Evolutionary conservation across 2,888 invertebrate species (phyloP).

Genomic region (Monopis laevigella): DNA sequence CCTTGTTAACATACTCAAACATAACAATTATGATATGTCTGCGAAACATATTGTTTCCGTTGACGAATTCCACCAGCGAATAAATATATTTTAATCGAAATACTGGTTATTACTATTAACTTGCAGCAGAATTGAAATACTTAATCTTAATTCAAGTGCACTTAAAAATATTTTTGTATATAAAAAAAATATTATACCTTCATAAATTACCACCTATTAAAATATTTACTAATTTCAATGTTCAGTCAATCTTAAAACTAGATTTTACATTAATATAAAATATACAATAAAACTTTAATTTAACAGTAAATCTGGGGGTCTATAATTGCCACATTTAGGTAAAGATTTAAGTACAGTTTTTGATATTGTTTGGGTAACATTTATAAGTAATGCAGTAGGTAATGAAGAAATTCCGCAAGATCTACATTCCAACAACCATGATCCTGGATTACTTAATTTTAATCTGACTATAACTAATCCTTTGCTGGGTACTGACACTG

Average conservation of each 20-base stretch:
- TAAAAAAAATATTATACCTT: too few relatives aligned
- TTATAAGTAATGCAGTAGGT: constrained; percentile 55
- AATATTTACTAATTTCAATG: background rate
- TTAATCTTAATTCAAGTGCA: too few relatives aligned
- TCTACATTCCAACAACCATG: constrained; percentile 55
- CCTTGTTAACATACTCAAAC: too few relatives aligned
- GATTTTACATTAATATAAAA: background rate
- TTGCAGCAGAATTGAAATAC: too few relatives aligned
- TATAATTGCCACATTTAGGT: constrained; percentile 59
- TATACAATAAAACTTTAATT: constrained; percentile 26
- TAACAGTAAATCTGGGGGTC: constrained; percentile 53
- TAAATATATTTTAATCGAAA: background rate
- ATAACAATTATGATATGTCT: too few relatives aligned
- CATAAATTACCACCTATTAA: background rate
- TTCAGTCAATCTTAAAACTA: background rate
- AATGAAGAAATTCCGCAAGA: constrained; percentile 46
- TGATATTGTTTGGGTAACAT: constrained; percentile 48
- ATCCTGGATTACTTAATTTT: constrained; percentile 63
- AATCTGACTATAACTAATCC: constrained; percentile 67
- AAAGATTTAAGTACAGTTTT: constrained; percentile 46
- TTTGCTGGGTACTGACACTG: constrained; percentile 71
- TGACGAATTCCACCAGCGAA: too few relatives aligned
- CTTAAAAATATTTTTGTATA: too few relatives aligned
- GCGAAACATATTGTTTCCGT: too few relatives aligned
- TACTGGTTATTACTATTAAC: background rate